These are phyloP conservation scores for Poeciliopsis presidionis DNA, from an alignment of 2,797 vertebrate genomes.

Conservation along the genomic window DNA sequence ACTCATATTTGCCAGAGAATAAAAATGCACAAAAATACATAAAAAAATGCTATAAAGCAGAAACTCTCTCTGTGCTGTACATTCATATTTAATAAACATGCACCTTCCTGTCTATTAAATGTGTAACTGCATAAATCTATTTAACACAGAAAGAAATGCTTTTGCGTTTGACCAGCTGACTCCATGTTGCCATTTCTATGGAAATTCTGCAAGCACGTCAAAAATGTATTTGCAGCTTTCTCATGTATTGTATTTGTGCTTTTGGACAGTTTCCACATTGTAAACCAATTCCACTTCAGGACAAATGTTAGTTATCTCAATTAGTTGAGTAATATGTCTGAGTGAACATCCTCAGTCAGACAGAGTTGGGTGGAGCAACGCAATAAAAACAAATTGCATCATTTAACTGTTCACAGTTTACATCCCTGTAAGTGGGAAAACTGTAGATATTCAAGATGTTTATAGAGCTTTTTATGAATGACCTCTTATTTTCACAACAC, in stretches of 20 bases:
- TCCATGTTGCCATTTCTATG: background rate
- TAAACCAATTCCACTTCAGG: background rate
- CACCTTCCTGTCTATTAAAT: background rate
- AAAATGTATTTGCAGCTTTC: background rate
- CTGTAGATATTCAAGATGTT: conserved; percentile 34
- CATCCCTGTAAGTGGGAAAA: conserved; percentile 22
- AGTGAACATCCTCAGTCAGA: conserved; percentile 8
- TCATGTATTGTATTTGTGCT: background rate
- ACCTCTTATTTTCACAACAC: conserved; percentile 12
- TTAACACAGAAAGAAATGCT: background rate
- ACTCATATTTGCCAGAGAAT: background rate
- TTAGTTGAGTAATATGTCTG: background rate
- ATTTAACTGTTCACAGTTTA: conserved; percentile 31
- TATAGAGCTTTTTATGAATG: conserved; percentile 42
- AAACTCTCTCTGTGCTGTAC: background rate
- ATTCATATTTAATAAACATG: background rate
- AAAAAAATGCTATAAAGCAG: background rate
- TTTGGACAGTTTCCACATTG: background rate
- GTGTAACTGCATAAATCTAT: background rate
- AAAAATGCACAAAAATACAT: background rate
- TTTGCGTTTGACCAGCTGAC: background rate
- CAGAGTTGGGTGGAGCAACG: conserved; percentile 20
- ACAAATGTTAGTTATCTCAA: background rate
- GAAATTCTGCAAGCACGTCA: background rate
- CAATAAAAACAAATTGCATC: conserved; percentile 41